Conservation (phyloP, 2,888 invertebrate genomes). For the Seira sanloemensis region DNA sequence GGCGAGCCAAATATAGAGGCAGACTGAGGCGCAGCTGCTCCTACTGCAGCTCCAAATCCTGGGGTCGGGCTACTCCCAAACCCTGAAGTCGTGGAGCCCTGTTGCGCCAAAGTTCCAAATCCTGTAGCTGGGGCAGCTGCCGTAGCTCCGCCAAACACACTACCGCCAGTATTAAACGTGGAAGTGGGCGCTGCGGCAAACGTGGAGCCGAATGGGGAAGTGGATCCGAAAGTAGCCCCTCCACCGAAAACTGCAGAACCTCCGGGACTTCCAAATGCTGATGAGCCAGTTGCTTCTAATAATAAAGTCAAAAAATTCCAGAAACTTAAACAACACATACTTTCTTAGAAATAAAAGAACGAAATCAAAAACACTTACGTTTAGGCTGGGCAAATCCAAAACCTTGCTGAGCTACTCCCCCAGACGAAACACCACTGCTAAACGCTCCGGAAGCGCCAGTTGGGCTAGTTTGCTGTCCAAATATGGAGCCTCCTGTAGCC, state of each 20-base stretch:
- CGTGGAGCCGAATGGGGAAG: slow-evolving; percentile 54
- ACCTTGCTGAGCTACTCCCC: slow-evolving; percentile 49
- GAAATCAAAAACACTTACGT: slow-evolving; percentile 15
- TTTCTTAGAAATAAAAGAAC: neutral
- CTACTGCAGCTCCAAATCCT: slow-evolving; percentile 19
- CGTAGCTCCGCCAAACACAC: slow-evolving; percentile 75
- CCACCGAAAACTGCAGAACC: slow-evolving; percentile 45
- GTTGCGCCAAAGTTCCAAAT: slow-evolving; percentile 81
- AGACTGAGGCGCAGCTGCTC: neutral
- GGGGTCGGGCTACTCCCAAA: slow-evolving; percentile 26
- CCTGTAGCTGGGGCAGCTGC: slow-evolving; percentile 81
- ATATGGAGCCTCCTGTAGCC: neutral
- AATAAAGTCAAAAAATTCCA: neutral
- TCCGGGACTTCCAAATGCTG: slow-evolving; percentile 52
- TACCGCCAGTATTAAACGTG: slow-evolving; percentile 32
- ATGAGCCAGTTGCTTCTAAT: neutral
- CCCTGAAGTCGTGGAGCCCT: slow-evolving; percentile 74
- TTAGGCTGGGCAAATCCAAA: slow-evolving; percentile 44
- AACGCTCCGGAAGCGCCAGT: slow-evolving; percentile 27
- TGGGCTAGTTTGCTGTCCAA: neutral
- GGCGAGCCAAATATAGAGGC: neutral
- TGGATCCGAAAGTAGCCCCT: slow-evolving; percentile 48
- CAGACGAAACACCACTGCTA: slow-evolving; percentile 13
- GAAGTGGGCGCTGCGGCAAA: slow-evolving; percentile 35
- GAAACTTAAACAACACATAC: neutral